Percentiles rank a stretch among this genome's conserved stretches.
Conservation (phyloP, 2,113 vertebrate genomes). For the Oriolus oriolus region DNA sequence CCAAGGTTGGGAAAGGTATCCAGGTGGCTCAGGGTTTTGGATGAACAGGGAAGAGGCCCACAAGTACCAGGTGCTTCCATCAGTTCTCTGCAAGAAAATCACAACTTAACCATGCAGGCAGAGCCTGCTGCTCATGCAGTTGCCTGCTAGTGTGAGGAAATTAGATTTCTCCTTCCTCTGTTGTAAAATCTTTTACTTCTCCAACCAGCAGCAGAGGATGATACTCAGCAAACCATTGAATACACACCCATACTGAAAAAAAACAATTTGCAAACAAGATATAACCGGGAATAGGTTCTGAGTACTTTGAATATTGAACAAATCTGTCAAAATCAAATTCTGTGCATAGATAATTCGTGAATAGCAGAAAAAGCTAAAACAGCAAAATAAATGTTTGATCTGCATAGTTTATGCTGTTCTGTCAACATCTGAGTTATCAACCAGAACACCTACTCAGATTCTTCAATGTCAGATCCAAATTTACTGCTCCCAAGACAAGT, state of each 20-base stretch:
- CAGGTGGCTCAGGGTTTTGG: rapidly evolving
- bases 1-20: background rate
- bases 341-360: slow-evolving; percentile 10
- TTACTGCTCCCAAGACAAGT: background rate
- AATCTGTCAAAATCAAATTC: slow-evolving; percentile 41
- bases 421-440: background rate
- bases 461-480: slow-evolving; percentile 10
- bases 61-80: background rate
- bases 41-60: background rate
- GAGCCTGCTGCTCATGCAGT: background rate
- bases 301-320: slow-evolving; percentile 22
- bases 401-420: background rate
- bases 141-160: background rate
- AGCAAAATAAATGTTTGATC: slow-evolving; percentile 29
- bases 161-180: background rate
- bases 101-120: background rate
- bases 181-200: background rate
- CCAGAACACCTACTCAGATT: background rate
- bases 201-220: background rate
- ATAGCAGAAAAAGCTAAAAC: background rate
- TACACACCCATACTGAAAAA: background rate
- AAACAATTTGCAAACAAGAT: slow-evolving; percentile 31
- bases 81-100: background rate
- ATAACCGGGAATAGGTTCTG: background rate
- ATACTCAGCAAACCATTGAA: background rate